These are phyloP conservation scores for Loripinus fragilis DNA, from an alignment of 2,888 invertebrate species.

Conservation along the genomic window DNA sequence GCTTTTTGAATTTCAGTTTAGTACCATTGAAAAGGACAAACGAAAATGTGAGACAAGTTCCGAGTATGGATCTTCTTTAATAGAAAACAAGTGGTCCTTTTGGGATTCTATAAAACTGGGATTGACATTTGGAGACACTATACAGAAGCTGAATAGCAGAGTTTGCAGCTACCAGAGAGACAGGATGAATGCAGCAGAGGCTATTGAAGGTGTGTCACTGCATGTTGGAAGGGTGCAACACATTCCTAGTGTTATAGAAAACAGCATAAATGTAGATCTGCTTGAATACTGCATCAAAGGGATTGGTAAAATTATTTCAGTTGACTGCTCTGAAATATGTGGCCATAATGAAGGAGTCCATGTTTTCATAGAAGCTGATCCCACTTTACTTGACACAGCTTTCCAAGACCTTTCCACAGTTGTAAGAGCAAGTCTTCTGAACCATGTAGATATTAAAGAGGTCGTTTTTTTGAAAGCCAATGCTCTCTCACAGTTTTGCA, in stretches of 20 bases:
- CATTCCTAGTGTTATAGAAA: background rate
- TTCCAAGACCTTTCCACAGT: background rate
- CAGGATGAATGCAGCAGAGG: slow-evolving; percentile 7
- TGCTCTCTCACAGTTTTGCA: slow-evolving; percentile 10
- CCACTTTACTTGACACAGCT: background rate
- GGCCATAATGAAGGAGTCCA: background rate
- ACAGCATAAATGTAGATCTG: background rate
- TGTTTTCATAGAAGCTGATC: slow-evolving; percentile 4
- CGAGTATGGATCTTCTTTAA: background rate
- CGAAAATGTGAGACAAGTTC: background rate
- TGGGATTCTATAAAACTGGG: slow-evolving; percentile 3
- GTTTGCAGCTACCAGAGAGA: slow-evolving; percentile 12
- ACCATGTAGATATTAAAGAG: background rate
- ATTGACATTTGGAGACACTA: background rate
- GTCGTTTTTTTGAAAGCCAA: background rate
- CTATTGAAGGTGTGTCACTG: background rate
- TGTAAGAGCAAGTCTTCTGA: background rate
- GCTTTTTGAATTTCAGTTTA: slow-evolving; percentile 6
- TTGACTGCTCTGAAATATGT: background rate
- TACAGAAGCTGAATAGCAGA: slow-evolving; percentile 1
- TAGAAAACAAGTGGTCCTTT: slow-evolving; percentile 8
- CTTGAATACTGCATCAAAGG: background rate
- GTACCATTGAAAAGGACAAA: background rate
- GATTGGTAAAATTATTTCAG: background rate
- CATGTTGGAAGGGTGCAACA: background rate